Conservation (phyloP, 2,797 vertebrate genomes). For the Leptodactylus fallax region DNA sequence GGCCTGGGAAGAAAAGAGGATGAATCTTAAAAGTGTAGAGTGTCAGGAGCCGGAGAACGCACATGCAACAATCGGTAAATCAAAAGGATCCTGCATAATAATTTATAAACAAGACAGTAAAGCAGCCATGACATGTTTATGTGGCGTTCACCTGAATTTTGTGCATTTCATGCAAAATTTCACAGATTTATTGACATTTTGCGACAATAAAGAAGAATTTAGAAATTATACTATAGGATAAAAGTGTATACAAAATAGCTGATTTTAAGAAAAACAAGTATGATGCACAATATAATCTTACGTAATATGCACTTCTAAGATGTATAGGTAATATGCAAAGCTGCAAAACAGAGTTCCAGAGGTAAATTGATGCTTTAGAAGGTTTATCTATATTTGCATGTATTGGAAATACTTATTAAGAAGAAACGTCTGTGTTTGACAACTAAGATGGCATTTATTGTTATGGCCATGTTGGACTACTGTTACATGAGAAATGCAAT, state of each 20-base stretch:
- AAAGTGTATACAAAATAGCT: constrained; percentile 10
- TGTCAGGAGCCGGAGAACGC: constrained; percentile 39
- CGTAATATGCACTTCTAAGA: neutral
- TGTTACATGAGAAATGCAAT: too few relatives aligned
- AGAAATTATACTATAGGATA: neutral
- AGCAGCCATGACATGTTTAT: constrained; percentile 33
- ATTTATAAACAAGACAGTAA: constrained; percentile 49
- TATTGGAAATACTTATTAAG: neutral
- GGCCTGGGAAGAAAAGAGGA: constrained; percentile 43
- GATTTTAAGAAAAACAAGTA: neutral
- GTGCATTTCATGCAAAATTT: constrained; percentile 1
- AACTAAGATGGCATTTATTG: too few relatives aligned
- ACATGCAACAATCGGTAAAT: constrained; percentile 47
- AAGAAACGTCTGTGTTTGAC: too few relatives aligned
- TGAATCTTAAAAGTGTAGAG: constrained; percentile 56
- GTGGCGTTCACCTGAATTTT: neutral
- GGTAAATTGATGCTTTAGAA: neutral
- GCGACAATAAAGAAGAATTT: constrained; percentile 13
- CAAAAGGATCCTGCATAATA: constrained; percentile 38
- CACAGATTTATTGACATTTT: constrained; percentile 4
- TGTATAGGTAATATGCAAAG: neutral
- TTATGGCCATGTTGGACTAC: neutral
- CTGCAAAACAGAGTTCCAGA: neutral
- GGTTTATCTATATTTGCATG: neutral
- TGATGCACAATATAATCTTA: neutral